Evolutionary conservation across 2,113 vertebrate genomes (phyloP).

Genomic region (Chaenocephalus aceratus): DNA sequence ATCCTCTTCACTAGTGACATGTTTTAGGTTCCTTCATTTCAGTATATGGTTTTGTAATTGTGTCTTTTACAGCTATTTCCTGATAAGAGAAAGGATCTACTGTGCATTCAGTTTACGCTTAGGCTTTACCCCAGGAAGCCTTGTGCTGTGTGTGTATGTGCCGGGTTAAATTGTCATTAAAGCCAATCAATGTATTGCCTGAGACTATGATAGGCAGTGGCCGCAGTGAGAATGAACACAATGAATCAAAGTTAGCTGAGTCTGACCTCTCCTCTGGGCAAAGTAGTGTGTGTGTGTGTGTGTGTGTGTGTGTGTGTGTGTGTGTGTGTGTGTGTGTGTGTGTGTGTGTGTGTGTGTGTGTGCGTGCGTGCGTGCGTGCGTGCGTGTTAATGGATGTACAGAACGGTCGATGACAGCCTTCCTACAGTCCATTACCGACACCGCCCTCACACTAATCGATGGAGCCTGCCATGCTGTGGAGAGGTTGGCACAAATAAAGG

Average conservation of each 20-base stretch:
- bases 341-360: neutral
- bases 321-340: neutral
- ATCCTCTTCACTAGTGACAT: neutral
- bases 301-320: neutral
- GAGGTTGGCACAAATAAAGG: neutral
- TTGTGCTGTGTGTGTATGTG: neutral
- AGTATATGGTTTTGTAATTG: neutral
- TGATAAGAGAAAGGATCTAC: neutral
- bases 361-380: too few species aligned
- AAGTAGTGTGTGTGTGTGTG: conserved; percentile 9
- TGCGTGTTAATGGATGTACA: conserved; percentile 36
- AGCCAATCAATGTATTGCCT: conserved; percentile 43
- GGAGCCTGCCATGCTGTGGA: conserved; percentile 9
- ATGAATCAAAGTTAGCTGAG: conserved; percentile 50
- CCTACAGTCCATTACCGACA: conserved; percentile 66
- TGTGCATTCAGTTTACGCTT: neutral
- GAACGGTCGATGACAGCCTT: conserved; percentile 55
- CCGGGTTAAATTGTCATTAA: conserved; percentile 51
- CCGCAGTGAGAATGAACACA: conserved; percentile 26
- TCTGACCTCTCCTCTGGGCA: conserved; percentile 64
- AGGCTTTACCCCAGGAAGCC: neutral
- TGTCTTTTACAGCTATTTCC: neutral
- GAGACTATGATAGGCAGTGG: conserved; percentile 22
- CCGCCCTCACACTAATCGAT: conserved; percentile 38
- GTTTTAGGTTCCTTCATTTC: neutral